Percentiles rank a stretch among this genome's conserved stretches.
Evolutionary conservation across 2,797 vertebrate genomes (phyloP).

Genomic region (Hoplostethus atlanticus): DNA sequence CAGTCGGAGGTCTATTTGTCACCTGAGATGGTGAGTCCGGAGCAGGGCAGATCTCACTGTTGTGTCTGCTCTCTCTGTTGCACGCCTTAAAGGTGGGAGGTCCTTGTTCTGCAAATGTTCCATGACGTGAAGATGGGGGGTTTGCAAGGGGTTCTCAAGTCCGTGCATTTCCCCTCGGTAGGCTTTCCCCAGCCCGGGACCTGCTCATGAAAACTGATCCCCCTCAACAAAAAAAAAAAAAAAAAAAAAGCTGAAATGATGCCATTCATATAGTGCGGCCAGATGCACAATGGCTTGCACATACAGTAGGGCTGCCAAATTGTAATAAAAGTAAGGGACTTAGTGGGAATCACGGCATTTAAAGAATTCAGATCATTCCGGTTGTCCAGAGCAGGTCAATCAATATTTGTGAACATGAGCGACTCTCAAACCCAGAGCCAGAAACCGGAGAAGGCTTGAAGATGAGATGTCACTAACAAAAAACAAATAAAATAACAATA

Average conservation of each 20-base stretch:
- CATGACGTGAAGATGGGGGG: conserved; percentile 93
- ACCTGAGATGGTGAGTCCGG: conserved; percentile 63
- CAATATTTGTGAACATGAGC: too few species aligned
- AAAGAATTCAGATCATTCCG: too few species aligned
- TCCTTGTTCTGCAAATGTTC: conserved; percentile 95
- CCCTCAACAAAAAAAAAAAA: conserved; percentile 32
- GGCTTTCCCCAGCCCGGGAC: conserved; percentile 67
- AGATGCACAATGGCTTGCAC: background rate
- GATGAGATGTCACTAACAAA: too few species aligned
- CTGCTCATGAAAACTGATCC: conserved; percentile 61
- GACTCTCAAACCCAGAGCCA: too few species aligned
- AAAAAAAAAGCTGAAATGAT: conserved; percentile 21
- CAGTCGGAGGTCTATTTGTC: conserved; percentile 39
- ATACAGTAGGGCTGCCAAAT: background rate
- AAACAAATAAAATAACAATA: too few species aligned
- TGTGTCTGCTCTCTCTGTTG: conserved; percentile 77
- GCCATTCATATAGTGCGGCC: conserved; percentile 28
- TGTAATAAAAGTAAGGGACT: too few species aligned
- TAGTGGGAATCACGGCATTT: too few species aligned
- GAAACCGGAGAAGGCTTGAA: too few species aligned
- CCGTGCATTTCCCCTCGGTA: conserved; percentile 59
- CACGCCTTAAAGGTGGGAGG: conserved; percentile 87
- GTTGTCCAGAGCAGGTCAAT: too few species aligned
- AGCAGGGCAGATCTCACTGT: conserved; percentile 66
- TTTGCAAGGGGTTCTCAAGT: conserved; percentile 89